Conservation (phyloP, 2,888 invertebrate genomes). For the Lumbricus terrestris region DNA sequence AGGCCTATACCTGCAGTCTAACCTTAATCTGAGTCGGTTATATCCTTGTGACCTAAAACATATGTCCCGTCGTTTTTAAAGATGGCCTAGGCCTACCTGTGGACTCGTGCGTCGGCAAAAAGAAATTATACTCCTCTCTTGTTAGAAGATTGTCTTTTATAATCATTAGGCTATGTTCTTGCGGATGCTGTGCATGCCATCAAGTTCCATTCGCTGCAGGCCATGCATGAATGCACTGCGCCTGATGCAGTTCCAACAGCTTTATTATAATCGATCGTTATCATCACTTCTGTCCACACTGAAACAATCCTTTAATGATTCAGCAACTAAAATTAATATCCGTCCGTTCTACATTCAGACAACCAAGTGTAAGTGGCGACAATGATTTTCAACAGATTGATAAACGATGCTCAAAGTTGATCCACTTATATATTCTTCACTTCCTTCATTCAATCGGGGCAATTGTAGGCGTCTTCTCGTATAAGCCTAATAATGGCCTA, state of each 20-base stretch:
- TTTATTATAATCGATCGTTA: background rate
- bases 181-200: background rate
- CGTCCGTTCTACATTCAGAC: background rate
- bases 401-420: background rate
- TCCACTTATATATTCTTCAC: background rate
- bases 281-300: background rate
- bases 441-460: background rate
- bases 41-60: background rate
- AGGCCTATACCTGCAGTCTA: too few species aligned
- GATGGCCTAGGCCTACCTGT: background rate
- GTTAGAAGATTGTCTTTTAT: background rate
- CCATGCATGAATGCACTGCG: background rate
- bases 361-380: background rate
- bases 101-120: background rate
- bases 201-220: background rate
- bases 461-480: background rate
- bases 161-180: background rate
- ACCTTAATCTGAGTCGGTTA: too few species aligned
- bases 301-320: background rate
- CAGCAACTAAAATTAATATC: too few species aligned
- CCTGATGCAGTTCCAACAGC: background rate
- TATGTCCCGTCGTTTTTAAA: background rate
- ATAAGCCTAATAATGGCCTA: too few species aligned
- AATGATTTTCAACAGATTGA: background rate
- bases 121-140: background rate